Evolutionary conservation across 2,797 vertebrate species (phyloP), one percentile per base, ranked within the genome.

Genomic region (Molothrus aeneus): DNA sequence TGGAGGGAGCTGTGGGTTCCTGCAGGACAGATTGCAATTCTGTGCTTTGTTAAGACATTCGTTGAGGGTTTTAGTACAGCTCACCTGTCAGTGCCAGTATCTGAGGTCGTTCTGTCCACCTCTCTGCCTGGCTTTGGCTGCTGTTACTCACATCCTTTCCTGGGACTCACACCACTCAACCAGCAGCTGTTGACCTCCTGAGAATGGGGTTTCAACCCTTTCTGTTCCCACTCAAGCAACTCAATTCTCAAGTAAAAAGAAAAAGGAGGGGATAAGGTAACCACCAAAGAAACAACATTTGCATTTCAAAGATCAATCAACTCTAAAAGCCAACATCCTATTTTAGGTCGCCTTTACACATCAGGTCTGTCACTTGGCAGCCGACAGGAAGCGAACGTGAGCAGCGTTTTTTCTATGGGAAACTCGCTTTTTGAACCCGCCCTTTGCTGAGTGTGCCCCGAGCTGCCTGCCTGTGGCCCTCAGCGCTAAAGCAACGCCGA

Each of bases 251-350:
- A 78, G 83, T 73, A 64, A 53, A 31, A 54, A 47, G 11, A 64
- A 53, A 31, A 54, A 47, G 11, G 5, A 10, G 11, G 26, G 9
- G 5, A 75, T 73, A 93, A 77, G 9, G 5, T 60, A 60, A 48
- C 64, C 47, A 88, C 68, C 9, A n/a, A 59, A 80, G 61, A 78
- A 74, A 64, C 69, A 72, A 66, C 79, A 69, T 89, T 97, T 95
- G 56, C 68, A 82, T 97, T 97, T 97, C 88, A 53, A 64, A 96
- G 73, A 90, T 85, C 82, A 92, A 65, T 92, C 89, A 88, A 13
- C 77, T 92, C 66, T 40, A 90, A 96, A 96, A 94, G 89, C 71
- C 68, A 66, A 92, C 97, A 97, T 97, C 98, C 97, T 98, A 97
- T 97, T 98, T 97, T 94, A 95, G 66, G 59, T 20, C 79, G 68